Base-by-base conservation (phyloP, 2,113 vertebrate species). In the Siphamia tubifer region DNA sequence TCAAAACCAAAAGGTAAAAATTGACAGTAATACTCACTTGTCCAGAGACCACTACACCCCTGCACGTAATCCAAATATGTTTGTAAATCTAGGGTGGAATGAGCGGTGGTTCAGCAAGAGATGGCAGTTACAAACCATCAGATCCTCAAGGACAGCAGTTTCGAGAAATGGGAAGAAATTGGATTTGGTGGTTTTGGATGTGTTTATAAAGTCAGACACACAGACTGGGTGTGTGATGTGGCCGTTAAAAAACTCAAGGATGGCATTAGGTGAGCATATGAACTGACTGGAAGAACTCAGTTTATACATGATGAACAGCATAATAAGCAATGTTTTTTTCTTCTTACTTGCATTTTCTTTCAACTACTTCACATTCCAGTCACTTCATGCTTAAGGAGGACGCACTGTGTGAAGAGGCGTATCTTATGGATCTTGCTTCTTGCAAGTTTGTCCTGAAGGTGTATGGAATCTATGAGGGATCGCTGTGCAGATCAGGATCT, bases 191-290 rank as follows among this genome's bases (percentile, higher is more conserved):
- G 85, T 7, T 93, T 93, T 34, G 92, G 91, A 1, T 0, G 12
- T 4, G 87, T 94, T 39, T 87, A 61, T 44, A 87, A 57, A 30
- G 89, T 82, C 24, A 81, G 68, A 5, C 89, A 92, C 54, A 87
- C 53, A 12, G 30, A 15, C 4, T 68, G 40, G 82, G 23, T 57
- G 0, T 19, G 79, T 36, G 27, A 79, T 10, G 67, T 92, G 42
- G 90, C 83, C 12, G 39, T 90, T 15, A 86, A 83, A 65, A 42
- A 82, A 15, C 65, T 52, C 21, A 40, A 4, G 7, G 6, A 28
- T 43, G 30, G 12, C 10, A 10, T 17, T 43, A 2, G 89, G 88
- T 90, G 84, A 57, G 58, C 31, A 8, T 6, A 7, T 6, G 21
- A 25, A 35, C 0, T 11, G 20, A 13, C 7, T 48, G 9, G 5